Conservation (phyloP, 2,888 invertebrate genomes). For the Nemapogon koenigi region DNA sequence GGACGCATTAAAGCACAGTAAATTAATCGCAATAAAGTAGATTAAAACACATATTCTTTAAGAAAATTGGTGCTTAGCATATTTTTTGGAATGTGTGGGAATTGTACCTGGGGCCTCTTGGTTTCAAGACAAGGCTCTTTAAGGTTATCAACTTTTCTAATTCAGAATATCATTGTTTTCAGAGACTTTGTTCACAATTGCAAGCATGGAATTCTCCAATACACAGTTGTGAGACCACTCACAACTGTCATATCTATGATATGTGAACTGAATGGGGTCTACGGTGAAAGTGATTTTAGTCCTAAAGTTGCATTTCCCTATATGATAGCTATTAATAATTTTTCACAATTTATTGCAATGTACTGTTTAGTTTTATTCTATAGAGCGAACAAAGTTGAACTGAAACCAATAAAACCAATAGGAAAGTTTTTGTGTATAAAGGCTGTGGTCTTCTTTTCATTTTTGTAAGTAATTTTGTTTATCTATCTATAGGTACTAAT, state of each 20-base stretch:
- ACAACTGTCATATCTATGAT: conserved; percentile 90
- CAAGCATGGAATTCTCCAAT: conserved; percentile 96
- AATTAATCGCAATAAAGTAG: too few relatives aligned
- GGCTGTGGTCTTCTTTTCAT: conserved; percentile 96
- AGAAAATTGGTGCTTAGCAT: too few relatives aligned
- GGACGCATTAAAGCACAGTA: too few relatives aligned
- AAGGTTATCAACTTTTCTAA: too few relatives aligned
- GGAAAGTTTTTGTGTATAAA: conserved; percentile 97
- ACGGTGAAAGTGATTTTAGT: conserved; percentile 91
- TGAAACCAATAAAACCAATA: conserved; percentile 91
- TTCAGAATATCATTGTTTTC: conserved; percentile 27
- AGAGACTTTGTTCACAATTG: conserved; percentile 93
- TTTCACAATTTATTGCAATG: conserved; percentile 96
- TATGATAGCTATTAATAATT: conserved; percentile 85
- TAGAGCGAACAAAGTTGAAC: conserved; percentile 83
- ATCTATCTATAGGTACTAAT: too few relatives aligned
- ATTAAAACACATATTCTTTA: too few relatives aligned
- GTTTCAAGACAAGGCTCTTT: too few relatives aligned
- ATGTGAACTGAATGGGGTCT: conserved; percentile 84
- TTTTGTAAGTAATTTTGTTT: conserved; percentile 81
- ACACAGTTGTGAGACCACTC: conserved; percentile 89
- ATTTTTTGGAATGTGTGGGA: too few relatives aligned
- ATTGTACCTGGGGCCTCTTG: too few relatives aligned
- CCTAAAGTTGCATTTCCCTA: conserved; percentile 89
- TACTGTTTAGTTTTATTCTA: conserved; percentile 95